Evolutionary conservation across 2,113 vertebrate species (phyloP).

Genomic region (Aphyosemion australe): DNA sequence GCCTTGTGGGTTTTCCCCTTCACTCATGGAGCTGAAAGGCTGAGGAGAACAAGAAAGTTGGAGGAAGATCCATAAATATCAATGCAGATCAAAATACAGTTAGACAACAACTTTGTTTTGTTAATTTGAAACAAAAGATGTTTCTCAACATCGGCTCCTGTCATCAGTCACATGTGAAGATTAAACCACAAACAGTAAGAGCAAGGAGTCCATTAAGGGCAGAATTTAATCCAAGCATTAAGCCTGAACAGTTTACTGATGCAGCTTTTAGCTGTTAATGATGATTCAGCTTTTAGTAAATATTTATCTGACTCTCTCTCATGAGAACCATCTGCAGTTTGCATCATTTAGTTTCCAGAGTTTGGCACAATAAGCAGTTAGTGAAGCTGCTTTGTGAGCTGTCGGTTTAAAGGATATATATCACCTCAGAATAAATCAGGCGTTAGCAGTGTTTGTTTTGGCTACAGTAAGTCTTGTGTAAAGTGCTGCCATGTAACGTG

Average conservation of each 20-base stretch:
- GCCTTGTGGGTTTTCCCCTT: constrained; percentile 2
- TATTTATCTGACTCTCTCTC: constrained; percentile 10
- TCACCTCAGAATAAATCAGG: constrained; percentile 62
- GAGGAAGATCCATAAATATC: too few species aligned
- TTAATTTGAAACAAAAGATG: too few species aligned
- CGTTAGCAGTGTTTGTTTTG: constrained; percentile 55
- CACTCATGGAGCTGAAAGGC: background rate
- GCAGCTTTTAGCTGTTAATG: background rate
- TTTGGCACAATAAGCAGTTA: constrained; percentile 15
- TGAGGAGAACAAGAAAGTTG: too few species aligned
- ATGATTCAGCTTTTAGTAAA: constrained; percentile 20
- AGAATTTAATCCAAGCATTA: background rate
- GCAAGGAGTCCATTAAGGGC: constrained; percentile 1
- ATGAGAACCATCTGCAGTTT: constrained; percentile 26
- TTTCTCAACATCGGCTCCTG: background rate
- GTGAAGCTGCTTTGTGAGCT: constrained; percentile 11
- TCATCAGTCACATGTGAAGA: background rate
- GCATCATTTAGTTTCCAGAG: constrained; percentile 14
- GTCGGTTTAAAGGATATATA: constrained; percentile 42
- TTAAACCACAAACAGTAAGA: constrained; percentile 1
- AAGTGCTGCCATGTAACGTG: constrained; percentile 59
- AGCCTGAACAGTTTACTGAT: background rate
- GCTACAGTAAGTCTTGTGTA: constrained; percentile 27
- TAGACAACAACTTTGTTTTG: too few species aligned
- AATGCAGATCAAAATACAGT: too few species aligned